Base-by-base conservation (phyloP, 2,113 vertebrate species). In the Gymnocephalus cernua region DNA sequence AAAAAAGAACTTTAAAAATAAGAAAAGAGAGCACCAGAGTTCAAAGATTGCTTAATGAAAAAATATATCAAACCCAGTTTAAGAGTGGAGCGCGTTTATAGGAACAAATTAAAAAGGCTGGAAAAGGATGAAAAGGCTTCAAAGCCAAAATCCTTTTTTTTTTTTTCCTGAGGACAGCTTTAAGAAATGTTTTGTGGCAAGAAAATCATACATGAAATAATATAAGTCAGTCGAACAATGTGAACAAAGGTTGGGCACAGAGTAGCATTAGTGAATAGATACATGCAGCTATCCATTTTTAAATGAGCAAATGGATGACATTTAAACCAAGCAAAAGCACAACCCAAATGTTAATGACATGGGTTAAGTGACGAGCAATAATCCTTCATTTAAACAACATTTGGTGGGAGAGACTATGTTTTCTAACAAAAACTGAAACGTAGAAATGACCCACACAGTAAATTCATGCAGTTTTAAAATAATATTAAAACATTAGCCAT, bases 281-380 rank as follows among this genome's bases (percentile, higher is more conserved):
- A 59, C 93, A 95, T 94, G 93, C 94, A 92, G 38, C 38, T 75
- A 82, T 92, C 85, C 84, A 86, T 93, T 89, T 91, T 41, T n/a
- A 61, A 63, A 84, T 21, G 25, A 51, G 58, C 41, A 93, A 92
- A 91, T 74, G 67, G 77, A 87, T 80, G 70, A 59, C 44, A 57
- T 68, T 79, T 19, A 44, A 79, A 89, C 41, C 21, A 62, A 83
- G 80, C 82, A 77, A 58, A 70, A 84, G 75, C 74, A 61, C 50
- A 81, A 82, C 27, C 48, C 64, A 74, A 77, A 51, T 65, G 80
- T 86, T 89, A 70, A 79, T 72, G 41, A 74, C 50, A 45, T 1
- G n/a, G 29, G 70, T 80, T 86, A 84, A 79, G 54, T 58, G 35
- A 29, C 0, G 2, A 82, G 68, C 76, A 70, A n/a, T n/a, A 64